Percentiles rank a stretch among this genome's conserved stretches.
phyloP scores from a whole-genome alignment of 2,888 invertebrate species.

The Ectobius pallidus region DNA sequence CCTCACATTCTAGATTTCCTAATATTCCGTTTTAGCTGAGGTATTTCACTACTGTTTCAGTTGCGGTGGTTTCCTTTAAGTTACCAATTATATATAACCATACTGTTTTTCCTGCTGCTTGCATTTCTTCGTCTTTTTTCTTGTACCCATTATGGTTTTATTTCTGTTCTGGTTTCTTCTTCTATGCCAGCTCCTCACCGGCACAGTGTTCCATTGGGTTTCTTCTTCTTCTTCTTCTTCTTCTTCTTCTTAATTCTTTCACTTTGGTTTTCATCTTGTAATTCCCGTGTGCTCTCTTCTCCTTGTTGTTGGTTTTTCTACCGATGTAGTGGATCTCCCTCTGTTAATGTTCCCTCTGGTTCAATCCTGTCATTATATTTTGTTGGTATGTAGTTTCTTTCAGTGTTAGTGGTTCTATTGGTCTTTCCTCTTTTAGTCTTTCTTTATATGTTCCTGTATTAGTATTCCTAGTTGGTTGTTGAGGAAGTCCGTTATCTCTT shows the following conservation, averaged over 20 bases:
- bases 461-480: neutral
- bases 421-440: neutral
- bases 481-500: neutral
- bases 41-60: too few species aligned
- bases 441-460: neutral
- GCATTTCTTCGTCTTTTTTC: neutral
- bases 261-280: neutral
- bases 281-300: neutral
- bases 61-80: neutral
- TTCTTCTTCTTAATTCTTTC: too few species aligned
- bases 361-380: neutral
- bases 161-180: neutral
- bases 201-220: neutral
- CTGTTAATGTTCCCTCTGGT: neutral
- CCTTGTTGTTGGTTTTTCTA: neutral
- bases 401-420: neutral
- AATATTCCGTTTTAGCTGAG: neutral
- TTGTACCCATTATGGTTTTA: neutral
- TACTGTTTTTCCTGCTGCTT: slow-evolving; percentile 9
- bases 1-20: neutral
- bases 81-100: neutral
- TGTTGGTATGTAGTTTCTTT: neutral
- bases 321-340: too few species aligned
- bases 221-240: neutral
- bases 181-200: neutral